These are phyloP conservation scores for Isichthys henryi DNA, from an alignment of 2,113 vertebrate species.

Conservation along the genomic window DNA sequence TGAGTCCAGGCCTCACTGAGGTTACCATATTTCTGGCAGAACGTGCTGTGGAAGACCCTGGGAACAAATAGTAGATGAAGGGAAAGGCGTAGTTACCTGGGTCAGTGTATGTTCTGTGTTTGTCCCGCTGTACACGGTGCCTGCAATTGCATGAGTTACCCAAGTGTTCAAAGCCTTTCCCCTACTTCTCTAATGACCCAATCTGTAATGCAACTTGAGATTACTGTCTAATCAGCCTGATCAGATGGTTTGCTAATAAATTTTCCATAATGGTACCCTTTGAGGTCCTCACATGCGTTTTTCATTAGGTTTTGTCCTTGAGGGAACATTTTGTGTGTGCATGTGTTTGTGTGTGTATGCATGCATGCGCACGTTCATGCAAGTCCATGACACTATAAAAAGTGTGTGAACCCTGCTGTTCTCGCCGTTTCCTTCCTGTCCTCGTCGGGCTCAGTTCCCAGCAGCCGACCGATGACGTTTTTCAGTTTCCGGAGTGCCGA, in stretches of 20 bases:
- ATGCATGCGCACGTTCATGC: neutral
- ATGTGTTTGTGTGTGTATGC: neutral
- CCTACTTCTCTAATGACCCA: neutral
- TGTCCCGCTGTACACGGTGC: neutral
- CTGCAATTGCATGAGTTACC: neutral
- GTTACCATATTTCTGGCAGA: too few species aligned
- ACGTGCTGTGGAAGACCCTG: neutral
- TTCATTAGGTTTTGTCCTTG: neutral
- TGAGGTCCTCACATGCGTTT: neutral
- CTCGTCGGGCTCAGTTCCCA: neutral
- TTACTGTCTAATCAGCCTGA: neutral
- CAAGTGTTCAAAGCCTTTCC: neutral
- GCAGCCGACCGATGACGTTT: neutral
- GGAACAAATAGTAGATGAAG: neutral
- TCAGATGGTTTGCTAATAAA: neutral
- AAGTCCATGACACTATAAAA: neutral
- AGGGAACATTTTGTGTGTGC: neutral
- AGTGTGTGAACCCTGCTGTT: neutral
- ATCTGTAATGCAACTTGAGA: neutral
- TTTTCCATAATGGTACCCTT: neutral
- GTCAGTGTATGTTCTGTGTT: neutral
- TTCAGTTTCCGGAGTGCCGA: neutral
- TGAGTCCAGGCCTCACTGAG: constrained; percentile 38
- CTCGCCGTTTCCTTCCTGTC: neutral
- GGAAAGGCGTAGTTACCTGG: neutral